Percentiles rank a stretch among this genome's conserved stretches.
Evolutionary conservation across 2,113 vertebrate species (phyloP).

Genomic region (Grammomys surdaster): DNA sequence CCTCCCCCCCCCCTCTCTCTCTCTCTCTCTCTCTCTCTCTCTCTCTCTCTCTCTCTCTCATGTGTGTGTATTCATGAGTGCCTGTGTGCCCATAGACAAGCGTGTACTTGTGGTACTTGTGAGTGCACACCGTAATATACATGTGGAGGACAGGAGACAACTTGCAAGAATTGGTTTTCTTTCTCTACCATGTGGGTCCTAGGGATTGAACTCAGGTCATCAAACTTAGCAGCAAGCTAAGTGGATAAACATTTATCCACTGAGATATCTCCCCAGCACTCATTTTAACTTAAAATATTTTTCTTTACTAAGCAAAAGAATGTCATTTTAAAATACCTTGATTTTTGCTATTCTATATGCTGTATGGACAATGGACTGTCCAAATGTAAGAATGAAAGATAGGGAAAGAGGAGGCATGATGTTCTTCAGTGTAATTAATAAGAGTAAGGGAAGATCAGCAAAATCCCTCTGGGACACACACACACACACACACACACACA

Average conservation of each 20-base stretch:
- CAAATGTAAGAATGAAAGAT: conserved; percentile 84
- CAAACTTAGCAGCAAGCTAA: neutral
- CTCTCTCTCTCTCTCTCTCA: neutral
- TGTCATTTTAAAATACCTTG: conserved; percentile 84
- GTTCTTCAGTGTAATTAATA: conserved; percentile 16
- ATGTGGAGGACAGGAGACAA: neutral
- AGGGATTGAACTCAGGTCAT: neutral
- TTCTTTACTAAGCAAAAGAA: conserved; percentile 84
- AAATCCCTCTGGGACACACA: neutral
- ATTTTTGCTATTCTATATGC: conserved; percentile 81
- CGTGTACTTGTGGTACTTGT: neutral
- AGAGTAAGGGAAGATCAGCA: conserved; percentile 48
- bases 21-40: too few species aligned
- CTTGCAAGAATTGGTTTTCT: neutral
- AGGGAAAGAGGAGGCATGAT: conserved; percentile 45
- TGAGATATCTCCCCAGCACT: neutral
- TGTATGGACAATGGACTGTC: conserved; percentile 86
- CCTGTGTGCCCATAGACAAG: neutral
- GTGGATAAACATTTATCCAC: neutral
- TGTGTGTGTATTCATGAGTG: neutral
- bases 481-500: too few species aligned
- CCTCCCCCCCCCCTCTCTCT: neutral
- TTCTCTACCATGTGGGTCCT: neutral
- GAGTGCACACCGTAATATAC: neutral
- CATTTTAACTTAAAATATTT: neutral